A percentile compares a stretch with the other conserved stretches of the same genome.
Evolutionary conservation across 2,888 invertebrate species (phyloP).

Genomic region (Mythimna loreyi): DNA sequence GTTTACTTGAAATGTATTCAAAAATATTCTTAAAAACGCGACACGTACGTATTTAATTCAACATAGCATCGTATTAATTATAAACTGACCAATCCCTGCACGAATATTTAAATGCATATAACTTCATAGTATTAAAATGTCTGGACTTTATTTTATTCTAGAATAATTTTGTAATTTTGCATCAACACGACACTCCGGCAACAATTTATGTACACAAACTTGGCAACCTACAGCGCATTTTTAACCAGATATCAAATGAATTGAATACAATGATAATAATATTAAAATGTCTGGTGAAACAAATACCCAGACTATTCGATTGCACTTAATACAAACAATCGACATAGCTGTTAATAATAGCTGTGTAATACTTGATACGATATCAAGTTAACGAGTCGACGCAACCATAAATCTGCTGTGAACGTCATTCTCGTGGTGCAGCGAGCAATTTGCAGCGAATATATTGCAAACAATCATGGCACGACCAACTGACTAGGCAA

Average conservation of each 20-base stretch:
- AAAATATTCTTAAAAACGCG: conserved; percentile 46
- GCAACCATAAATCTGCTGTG: conserved; percentile 82
- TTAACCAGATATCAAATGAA: conserved; percentile 49
- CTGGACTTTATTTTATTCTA: conserved; percentile 24
- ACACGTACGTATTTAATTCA: conserved; percentile 29
- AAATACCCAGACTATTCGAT: conserved; percentile 58
- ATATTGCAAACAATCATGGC: conserved; percentile 70
- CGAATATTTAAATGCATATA: conserved; percentile 40
- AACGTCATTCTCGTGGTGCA: conserved; percentile 81
- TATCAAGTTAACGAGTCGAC: conserved; percentile 83
- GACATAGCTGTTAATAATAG: conserved; percentile 62
- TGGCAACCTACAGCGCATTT: conserved; percentile 44
- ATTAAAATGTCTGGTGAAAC: conserved; percentile 56
- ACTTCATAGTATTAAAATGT: conserved; percentile 29
- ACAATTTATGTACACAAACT: conserved; percentile 45
- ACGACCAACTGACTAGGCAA: conserved; percentile 66
- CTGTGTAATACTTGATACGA: conserved; percentile 71
- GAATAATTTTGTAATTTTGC: conserved; percentile 31
- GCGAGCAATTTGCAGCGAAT: conserved; percentile 73
- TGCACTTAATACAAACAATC: conserved; percentile 58
- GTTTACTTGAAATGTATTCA: conserved; percentile 36
- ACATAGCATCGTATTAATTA: conserved; percentile 38
- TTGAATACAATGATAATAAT: conserved; percentile 47
- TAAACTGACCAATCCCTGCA: conserved; percentile 28
- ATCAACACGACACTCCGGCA: conserved; percentile 21